These are phyloP conservation scores for Pteromalus puparum DNA, from an alignment of 1,140 invertebrate genomes.

Conservation along the genomic window DNA sequence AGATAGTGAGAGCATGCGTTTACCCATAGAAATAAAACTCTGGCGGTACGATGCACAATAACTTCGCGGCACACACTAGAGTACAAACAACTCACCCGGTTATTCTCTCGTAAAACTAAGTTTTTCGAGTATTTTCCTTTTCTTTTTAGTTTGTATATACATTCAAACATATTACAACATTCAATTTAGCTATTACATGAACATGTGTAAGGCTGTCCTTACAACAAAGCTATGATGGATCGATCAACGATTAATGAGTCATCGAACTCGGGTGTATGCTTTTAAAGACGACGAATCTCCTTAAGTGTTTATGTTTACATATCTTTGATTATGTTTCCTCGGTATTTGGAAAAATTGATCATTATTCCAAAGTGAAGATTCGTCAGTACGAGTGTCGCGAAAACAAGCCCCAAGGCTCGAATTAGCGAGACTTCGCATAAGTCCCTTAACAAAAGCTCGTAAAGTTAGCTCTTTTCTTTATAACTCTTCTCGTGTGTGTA, in stretches of 20 bases:
- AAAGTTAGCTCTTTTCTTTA: conserved; percentile 44
- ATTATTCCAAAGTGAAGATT: conserved; percentile 38
- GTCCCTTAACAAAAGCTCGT: conserved; percentile 4
- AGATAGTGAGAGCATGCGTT: conserved; percentile 29
- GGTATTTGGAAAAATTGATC: conserved; percentile 42
- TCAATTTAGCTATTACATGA: conserved; percentile 44
- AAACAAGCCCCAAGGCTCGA: conserved; percentile 33
- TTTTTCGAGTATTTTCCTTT: conserved; percentile 39
- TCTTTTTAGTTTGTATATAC: conserved; percentile 22
- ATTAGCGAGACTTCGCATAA: conserved; percentile 23
- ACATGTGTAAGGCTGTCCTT: conserved; percentile 19
- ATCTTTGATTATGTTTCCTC: conserved; percentile 46
- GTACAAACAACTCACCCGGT: conserved; percentile 27
- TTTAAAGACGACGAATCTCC: conserved; percentile 38
- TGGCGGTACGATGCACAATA: conserved; percentile 41
- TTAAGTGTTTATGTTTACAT: conserved; percentile 1
- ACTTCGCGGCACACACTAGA: conserved; percentile 39
- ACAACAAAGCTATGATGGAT: conserved; percentile 28
- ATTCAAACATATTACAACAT: conserved; percentile 47
- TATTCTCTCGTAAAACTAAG: conserved; percentile 26
- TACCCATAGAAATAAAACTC: conserved; percentile 42
- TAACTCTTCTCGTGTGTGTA: conserved; percentile 35
- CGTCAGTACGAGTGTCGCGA: conserved; percentile 26
- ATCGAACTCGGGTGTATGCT: conserved; percentile 42
- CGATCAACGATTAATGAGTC: conserved; percentile 50